Percentiles rank a stretch among this genome's conserved stretches.
These are phyloP conservation scores for Allobates femoralis DNA, from an alignment of 2,797 vertebrate species.

Conservation along the genomic window DNA sequence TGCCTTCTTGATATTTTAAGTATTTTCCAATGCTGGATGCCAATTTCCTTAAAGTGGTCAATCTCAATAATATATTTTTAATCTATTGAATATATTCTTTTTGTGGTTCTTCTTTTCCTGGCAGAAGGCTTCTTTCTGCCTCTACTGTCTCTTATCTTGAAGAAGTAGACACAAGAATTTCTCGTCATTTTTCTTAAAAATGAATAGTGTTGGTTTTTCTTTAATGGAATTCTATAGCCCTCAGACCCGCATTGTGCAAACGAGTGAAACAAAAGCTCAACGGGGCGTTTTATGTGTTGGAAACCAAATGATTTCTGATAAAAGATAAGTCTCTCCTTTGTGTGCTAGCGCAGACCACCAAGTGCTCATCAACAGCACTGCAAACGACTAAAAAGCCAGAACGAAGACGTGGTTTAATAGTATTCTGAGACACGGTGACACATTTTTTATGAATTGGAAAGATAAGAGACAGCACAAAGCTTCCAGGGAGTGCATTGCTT, in stretches of 20 bases:
- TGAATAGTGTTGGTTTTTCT: neutral
- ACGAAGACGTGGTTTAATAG: constrained; percentile 73
- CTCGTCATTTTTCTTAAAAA: neutral
- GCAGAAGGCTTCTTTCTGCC: neutral
- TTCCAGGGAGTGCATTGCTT: constrained; percentile 64
- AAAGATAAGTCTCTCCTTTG: constrained; percentile 67
- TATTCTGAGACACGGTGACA: constrained; percentile 73
- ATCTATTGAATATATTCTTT: no score
- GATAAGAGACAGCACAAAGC: constrained; percentile 69
- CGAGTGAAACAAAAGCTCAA: constrained; percentile 10
- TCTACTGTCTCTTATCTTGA: no score
- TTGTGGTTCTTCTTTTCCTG: neutral
- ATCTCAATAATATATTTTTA: no score
- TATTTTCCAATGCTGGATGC: no score
- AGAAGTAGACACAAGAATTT: neutral
- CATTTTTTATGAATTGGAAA: constrained; percentile 72
- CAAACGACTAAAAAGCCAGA: constrained; percentile 70
- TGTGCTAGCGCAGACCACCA: constrained; percentile 54
- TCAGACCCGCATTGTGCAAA: neutral
- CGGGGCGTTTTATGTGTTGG: constrained; percentile 39
- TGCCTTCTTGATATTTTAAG: no score
- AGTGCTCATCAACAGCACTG: constrained; percentile 64
- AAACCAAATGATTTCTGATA: constrained; percentile 51
- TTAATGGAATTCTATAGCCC: constrained; percentile 2
- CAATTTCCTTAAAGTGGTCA: no score